A percentile compares a stretch with the other conserved stretches of the same genome.
These are phyloP conservation scores for Synanthedon tipuliformis DNA, from an alignment of 2,888 invertebrate genomes.

Conservation along the genomic window DNA sequence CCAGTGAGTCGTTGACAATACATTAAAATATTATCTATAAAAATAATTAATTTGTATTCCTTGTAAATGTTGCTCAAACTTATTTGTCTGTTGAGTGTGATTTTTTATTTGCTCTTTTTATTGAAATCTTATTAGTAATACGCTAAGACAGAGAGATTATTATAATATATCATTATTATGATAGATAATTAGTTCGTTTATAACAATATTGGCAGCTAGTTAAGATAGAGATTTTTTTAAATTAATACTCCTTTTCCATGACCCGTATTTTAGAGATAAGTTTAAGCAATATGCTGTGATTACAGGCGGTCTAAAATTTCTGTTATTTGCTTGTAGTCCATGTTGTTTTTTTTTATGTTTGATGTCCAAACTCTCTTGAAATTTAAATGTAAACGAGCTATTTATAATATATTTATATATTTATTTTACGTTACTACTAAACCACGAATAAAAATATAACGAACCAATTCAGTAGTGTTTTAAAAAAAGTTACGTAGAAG, in stretches of 20 bases:
- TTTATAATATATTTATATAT: too few relatives aligned
- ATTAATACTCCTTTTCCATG: slow-evolving; percentile 13
- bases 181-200: slow-evolving; percentile 1
- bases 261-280: slow-evolving; percentile 10
- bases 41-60: slow-evolving; percentile 39
- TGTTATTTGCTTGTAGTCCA: too few relatives aligned
- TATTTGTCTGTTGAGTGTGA: slow-evolving; percentile 30
- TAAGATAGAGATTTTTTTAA: not conserved
- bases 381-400: too few relatives aligned
- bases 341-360: too few relatives aligned
- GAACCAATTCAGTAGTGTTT: too few relatives aligned
- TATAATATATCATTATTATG: slow-evolving; percentile 1
- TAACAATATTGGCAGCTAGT: not conserved
- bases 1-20: slow-evolving; percentile 67
- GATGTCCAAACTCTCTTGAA: too few relatives aligned
- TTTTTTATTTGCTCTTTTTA: slow-evolving; percentile 17
- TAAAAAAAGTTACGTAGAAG: too few relatives aligned
- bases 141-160: slow-evolving; percentile 13
- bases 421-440: too few relatives aligned
- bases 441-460: too few relatives aligned
- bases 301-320: not conserved
- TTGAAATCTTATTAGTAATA: slow-evolving; percentile 16
- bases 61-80: slow-evolving; percentile 58
- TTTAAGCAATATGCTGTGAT: not conserved
- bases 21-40: slow-evolving; percentile 40